Base-by-base conservation (phyloP, 2,888 invertebrate species). In the Mimachlamys varia region DNA sequence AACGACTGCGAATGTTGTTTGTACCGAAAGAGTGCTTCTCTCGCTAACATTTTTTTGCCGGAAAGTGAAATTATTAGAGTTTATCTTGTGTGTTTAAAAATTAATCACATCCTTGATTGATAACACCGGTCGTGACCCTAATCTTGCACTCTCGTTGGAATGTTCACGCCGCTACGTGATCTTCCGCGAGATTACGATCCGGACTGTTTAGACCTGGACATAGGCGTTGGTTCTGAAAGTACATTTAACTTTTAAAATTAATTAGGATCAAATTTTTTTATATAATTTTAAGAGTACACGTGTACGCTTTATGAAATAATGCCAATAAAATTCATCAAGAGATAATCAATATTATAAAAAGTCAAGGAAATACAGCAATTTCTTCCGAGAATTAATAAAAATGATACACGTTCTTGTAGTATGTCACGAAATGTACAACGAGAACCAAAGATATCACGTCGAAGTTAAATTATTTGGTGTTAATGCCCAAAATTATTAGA, bases 51-150 rank as follows among this genome's bases (percentile, higher is more conserved):
- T 22, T 44, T 44, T 76, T 27, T 27, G 76, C 27, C 33, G 76
- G 22, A 19, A 33, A 76, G 33, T 76, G 76, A 33, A 27, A 76
- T 76, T 13, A 76, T 27, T 76, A 12, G 33, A 27, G 76, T 76
- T 13, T 76, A 76, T 33, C 76, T 33, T 1, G 33, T 76, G 33
- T 76, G 33, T 76, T 17, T 27, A 33, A 27, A 33, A 76, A 22
- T 76, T 76, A 33, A 76, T 76, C 76, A 76, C 76, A 2, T 7
- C 76, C 76, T 62, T 76, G 76, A 76, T 76, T 76, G 33, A 76
- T 76, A 76, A 33, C 76, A 33, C 33, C 33, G 76, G 76, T 76
- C 33, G 33, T 76, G 76, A 15, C 76, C 76, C 33, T 27, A 76
- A 33, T 76, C 76, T 76, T 33, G 76, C 76, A 76, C 76, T 33